Percentiles rank a stretch among this genome's conserved stretches.
phyloP scores from a whole-genome alignment of 35 echinoderm and acorn worm genomes.

The Nesometra sesokonis region DNA sequence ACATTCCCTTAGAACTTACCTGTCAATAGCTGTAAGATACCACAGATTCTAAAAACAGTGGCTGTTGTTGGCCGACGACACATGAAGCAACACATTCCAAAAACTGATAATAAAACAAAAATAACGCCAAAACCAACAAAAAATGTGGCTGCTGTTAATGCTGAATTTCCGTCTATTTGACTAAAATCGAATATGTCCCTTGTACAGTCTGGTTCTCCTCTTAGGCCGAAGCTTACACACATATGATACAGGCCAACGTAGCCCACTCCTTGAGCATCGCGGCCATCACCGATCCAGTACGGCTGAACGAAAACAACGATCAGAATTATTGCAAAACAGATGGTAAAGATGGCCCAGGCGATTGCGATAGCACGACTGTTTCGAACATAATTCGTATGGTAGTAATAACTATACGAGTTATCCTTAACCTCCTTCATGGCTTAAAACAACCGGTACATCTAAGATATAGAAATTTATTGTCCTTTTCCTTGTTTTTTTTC shows the following conservation, averaged over 20 bases:
- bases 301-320: slow-evolving; percentile 81
- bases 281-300: slow-evolving; percentile 72
- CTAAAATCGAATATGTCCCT: slow-evolving; percentile 27
- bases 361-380: slow-evolving; percentile 95
- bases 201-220: slow-evolving; percentile 16
- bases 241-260: slow-evolving; percentile 75
- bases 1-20: no score
- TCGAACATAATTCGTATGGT: slow-evolving; percentile 93
- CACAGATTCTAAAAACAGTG: slow-evolving; percentile 71
- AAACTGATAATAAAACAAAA: slow-evolving; percentile 53
- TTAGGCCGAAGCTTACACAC: slow-evolving; percentile 31
- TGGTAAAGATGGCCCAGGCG: slow-evolving; percentile 89
- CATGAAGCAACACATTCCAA: slow-evolving; percentile 67
- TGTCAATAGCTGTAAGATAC: slow-evolving; percentile 46
- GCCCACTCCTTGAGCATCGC: slow-evolving; percentile 39
- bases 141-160: slow-evolving; percentile 41
- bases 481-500: not conserved
- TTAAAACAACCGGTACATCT: slow-evolving; percentile 3
- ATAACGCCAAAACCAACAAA: slow-evolving; percentile 48
- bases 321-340: slow-evolving; percentile 90
- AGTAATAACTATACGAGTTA: slow-evolving; percentile 79
- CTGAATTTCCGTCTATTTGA: not conserved
- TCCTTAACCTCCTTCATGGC: slow-evolving; percentile 72
- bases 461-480: not conserved
- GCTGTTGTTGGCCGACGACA: slow-evolving; percentile 70